phyloP scores from a whole-genome alignment of 2,888 invertebrate species.

The Sinelater perroti region DNA sequence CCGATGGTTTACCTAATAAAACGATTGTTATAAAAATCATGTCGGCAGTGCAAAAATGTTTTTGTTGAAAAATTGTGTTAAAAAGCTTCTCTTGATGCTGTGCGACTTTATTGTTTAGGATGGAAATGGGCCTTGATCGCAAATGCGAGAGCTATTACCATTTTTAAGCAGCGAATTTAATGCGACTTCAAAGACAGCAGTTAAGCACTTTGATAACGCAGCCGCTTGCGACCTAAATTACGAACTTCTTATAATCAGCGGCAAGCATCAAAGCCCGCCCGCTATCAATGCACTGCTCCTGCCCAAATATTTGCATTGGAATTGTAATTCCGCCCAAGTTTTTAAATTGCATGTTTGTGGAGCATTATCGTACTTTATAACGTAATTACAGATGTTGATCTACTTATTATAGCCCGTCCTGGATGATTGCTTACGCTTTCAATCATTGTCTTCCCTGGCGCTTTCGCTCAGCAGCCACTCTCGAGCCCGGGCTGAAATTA shows the following conservation, averaged over 20 bases:
- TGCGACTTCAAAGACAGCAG: slow-evolving; percentile 13
- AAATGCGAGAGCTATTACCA: slow-evolving; percentile 3
- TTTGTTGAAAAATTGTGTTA: too few relatives aligned
- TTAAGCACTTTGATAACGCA: slow-evolving; percentile 16
- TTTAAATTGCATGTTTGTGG: slow-evolving; percentile 42
- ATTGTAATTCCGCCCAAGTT: slow-evolving; percentile 41
- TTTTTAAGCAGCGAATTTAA: slow-evolving; percentile 15
- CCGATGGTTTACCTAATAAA: too few relatives aligned
- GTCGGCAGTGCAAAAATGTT: too few relatives aligned
- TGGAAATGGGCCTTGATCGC: too few relatives aligned
- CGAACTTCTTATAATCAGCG: slow-evolving; percentile 35
- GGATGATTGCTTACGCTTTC: slow-evolving; percentile 1
- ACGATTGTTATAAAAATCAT: too few relatives aligned
- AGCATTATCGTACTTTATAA: slow-evolving; percentile 34
- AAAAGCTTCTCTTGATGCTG: too few relatives aligned
- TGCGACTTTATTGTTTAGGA: too few relatives aligned
- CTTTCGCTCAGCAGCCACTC: too few relatives aligned
- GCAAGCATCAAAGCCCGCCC: slow-evolving; percentile 39
- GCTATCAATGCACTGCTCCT: slow-evolving; percentile 28
- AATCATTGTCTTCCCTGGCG: too few relatives aligned
- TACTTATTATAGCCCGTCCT: slow-evolving; percentile 18
- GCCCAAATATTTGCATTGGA: slow-evolving; percentile 44
- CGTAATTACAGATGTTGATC: slow-evolving; percentile 25
- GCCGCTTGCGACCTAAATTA: slow-evolving; percentile 22
- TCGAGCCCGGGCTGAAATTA: too few relatives aligned